These are phyloP conservation scores for Balearica regulorum DNA, from an alignment of 2,797 vertebrate genomes.

Conservation along the genomic window DNA sequence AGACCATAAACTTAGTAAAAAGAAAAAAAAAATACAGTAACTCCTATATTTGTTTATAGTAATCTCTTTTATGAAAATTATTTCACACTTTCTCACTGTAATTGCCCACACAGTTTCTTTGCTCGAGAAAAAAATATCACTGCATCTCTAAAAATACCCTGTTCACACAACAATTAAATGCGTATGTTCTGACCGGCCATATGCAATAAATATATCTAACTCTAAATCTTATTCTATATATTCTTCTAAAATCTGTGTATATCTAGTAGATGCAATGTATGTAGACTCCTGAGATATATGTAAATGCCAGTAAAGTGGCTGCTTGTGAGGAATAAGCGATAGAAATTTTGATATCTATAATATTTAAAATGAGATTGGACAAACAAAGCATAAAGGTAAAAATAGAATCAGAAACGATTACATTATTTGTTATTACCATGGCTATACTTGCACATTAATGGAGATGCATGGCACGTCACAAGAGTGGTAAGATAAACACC, in stretches of 20 bases:
- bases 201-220: slow-evolving; percentile 10
- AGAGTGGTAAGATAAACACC: background rate
- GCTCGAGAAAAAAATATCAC: background rate
- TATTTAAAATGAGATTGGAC: background rate
- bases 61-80: background rate
- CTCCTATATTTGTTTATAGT: background rate
- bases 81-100: background rate
- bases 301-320: background rate
- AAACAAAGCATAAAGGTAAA: background rate
- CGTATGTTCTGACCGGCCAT: background rate
- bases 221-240: background rate
- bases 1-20: background rate
- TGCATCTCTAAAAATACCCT: background rate
- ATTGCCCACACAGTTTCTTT: background rate
- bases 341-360: background rate
- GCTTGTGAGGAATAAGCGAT: background rate
- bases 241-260: background rate
- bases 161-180: background rate
- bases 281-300: background rate
- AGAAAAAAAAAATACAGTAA: background rate
- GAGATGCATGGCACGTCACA: background rate
- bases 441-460: background rate
- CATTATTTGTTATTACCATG: background rate
- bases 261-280: background rate
- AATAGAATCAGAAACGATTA: background rate